Conservation (phyloP, 1,140 invertebrate genomes). For the Asobara japonica region DNA sequence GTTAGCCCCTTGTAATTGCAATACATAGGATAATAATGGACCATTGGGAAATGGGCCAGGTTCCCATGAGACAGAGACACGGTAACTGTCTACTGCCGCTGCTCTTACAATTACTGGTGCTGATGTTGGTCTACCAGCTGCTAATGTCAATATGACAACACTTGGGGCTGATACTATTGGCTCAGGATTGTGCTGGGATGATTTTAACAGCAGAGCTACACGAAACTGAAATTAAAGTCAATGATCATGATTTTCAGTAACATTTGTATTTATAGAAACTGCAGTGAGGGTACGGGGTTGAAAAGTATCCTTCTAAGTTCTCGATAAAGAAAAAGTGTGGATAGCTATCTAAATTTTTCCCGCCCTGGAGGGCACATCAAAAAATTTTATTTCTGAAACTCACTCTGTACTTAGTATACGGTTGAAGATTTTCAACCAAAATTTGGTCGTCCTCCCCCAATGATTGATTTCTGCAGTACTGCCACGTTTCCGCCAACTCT, state of each 20-base stretch:
- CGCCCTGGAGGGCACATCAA: no score
- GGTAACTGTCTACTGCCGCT: constrained; percentile 82
- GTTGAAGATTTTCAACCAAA: constrained; percentile 80
- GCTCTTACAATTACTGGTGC: constrained; percentile 78
- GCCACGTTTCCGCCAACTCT: constrained; percentile 75
- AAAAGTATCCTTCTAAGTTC: no score
- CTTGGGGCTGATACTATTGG: constrained; percentile 83
- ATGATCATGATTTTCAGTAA: background rate
- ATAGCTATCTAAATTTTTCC: no score
- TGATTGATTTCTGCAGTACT: constrained; percentile 76
- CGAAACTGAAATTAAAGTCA: constrained; percentile 78
- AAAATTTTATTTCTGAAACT: constrained; percentile 26
- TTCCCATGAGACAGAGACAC: constrained; percentile 88
- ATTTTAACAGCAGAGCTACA: constrained; percentile 75
- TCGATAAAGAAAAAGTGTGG: no score
- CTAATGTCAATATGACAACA: constrained; percentile 81
- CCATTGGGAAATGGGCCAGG: constrained; percentile 88
- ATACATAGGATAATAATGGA: constrained; percentile 84
- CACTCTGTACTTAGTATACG: constrained; percentile 90
- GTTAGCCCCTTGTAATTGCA: constrained; percentile 71
- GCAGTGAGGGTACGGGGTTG: no score
- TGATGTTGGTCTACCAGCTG: constrained; percentile 78
- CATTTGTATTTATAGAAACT: background rate
- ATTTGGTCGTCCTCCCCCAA: constrained; percentile 74
- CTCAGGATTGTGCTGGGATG: constrained; percentile 71